Base-by-base conservation (phyloP, 2,113 vertebrate genomes). In the Lonchura striata region DNA sequence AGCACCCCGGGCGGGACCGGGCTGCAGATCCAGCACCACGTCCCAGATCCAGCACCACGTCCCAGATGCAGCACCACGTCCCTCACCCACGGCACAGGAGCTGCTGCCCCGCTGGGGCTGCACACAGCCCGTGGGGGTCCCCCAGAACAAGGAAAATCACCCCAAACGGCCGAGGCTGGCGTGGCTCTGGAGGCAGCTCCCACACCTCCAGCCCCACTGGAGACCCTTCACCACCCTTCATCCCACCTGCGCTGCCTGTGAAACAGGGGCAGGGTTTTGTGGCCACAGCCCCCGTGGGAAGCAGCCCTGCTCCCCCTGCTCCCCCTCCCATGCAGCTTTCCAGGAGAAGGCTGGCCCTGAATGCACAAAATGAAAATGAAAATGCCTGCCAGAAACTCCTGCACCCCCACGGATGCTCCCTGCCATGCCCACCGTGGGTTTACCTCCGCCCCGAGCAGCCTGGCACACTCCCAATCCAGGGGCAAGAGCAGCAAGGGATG, bases 341-440 rank as follows among this genome's bases (percentile, higher is more conserved):
- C 88, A 69, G 88, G 79, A 80, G 69, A 61, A 74, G 41, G 81
- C 64, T 71, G 53, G 6, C 49, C 35, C 65, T 5, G 16, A 17
- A 49, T 25, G 82, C 87, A 84, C 81, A 84, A 78, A 78, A 25
- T 0, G 61, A 81, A 25, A 41, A 46, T 11, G 3, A 33, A 30
- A 42, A 33, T 0, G 1, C 57, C 74, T 31, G 69, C 0, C 0
- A 93, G 74, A 4, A 92, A 5, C 52, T 35, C 60, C 50, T 3
- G 2, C 1, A 0, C 19, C 63, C 85, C 56, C 50, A 6, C 1
- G 17, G 87, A 13, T 0, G 7, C 63, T 81, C 37, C 49, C 47
- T 8, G 7, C 47, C 5, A 0, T 28, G 56, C 47, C 64, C 13
- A 0, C 53, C 11, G 0, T 1, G 49, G 50, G 3, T 42, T 76